Evolutionary conservation across 2,113 vertebrate species (phyloP).

Genomic region (Arvicanthis niloticus): DNA sequence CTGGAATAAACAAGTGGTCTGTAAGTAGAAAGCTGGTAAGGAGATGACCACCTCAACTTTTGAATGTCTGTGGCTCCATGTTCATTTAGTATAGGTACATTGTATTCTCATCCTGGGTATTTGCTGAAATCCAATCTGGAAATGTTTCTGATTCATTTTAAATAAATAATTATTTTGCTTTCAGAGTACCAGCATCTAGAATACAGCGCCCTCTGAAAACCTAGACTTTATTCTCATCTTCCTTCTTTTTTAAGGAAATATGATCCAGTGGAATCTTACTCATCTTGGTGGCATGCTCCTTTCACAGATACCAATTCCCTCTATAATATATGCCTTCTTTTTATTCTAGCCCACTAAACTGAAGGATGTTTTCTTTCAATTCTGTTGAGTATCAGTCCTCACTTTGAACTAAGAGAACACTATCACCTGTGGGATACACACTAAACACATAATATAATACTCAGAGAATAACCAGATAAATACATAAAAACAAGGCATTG

Average conservation of each 20-base stretch:
- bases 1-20: not conserved
- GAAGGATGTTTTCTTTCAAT: not conserved
- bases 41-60: not conserved
- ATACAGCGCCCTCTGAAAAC: not conserved
- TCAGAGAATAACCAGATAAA: conserved; percentile 1
- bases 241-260: not conserved
- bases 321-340: not conserved
- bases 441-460: not conserved
- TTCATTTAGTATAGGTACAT: not conserved
- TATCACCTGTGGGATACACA: not conserved
- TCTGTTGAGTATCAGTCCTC: not conserved
- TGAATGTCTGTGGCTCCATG: not conserved
- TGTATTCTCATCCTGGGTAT: not conserved
- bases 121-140: not conserved
- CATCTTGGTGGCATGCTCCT: not conserved
- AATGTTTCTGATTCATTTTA: not conserved
- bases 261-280: not conserved
- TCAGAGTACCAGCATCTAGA: not conserved
- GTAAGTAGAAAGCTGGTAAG: not conserved
- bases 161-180: not conserved
- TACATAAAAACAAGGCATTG: not conserved
- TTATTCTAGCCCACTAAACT: not conserved
- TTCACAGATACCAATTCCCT: not conserved
- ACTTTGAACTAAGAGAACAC: not conserved
- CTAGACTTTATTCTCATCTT: not conserved